Evolutionary conservation across 2,797 vertebrate genomes (phyloP).

Genomic region (Acipenser ruthenus): DNA sequence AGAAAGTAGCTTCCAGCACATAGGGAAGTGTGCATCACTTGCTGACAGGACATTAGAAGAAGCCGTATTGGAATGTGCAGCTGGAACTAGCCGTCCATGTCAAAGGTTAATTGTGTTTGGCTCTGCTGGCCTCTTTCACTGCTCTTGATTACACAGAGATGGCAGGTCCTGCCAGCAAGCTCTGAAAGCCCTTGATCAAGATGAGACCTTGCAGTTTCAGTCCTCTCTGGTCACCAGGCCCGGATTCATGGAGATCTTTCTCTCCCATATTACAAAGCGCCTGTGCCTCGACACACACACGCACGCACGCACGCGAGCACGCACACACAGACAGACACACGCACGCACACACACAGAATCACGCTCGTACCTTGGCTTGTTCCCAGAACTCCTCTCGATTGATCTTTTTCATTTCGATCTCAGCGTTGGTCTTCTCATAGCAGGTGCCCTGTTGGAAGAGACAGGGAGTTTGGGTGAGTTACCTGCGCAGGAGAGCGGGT

Average conservation of each 20-base stretch:
- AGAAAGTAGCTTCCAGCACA: too few relatives aligned
- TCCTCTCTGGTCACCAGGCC: neutral
- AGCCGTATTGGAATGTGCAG: too few relatives aligned
- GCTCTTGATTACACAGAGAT: neutral
- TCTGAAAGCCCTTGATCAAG: neutral
- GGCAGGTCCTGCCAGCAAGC: neutral
- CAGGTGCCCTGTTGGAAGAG: slow-evolving; percentile 71
- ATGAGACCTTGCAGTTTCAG: neutral
- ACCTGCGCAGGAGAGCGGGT: too few relatives aligned
- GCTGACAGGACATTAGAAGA: too few relatives aligned
- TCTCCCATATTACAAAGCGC: neutral
- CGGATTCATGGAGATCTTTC: too few relatives aligned
- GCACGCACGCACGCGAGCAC: neutral
- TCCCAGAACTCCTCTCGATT: slow-evolving; percentile 97
- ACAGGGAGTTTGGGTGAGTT: slow-evolving; percentile 1
- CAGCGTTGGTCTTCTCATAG: slow-evolving; percentile 90
- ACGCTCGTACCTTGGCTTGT: slow-evolving; percentile 77
- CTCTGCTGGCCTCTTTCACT: neutral
- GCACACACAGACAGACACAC: neutral
- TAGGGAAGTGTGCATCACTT: too few relatives aligned
- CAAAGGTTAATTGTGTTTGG: too few relatives aligned
- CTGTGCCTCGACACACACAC: neutral
- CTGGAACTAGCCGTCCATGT: too few relatives aligned
- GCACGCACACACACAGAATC: slow-evolving; percentile 9
- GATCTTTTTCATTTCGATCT: slow-evolving; percentile 93